A percentile compares a stretch with the other conserved stretches of the same genome.
Conservation (phyloP, 2,113 vertebrate species). For the Alexandromys fortis region DNA sequence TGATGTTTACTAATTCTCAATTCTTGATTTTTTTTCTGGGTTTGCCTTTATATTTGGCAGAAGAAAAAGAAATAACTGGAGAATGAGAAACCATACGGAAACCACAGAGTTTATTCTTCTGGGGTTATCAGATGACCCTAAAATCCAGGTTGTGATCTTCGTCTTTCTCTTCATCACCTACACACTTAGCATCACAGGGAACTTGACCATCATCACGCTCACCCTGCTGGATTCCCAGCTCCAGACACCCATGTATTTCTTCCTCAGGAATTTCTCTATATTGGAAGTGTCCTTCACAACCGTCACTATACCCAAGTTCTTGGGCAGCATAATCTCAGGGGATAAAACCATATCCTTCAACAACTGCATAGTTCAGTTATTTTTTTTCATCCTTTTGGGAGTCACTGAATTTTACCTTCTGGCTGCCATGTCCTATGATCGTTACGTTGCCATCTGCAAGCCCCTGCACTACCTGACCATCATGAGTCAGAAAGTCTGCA, state of each 20-base stretch:
- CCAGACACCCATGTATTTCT: constrained; percentile 75
- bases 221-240: constrained; percentile 66
- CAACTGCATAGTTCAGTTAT: constrained; percentile 71
- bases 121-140: no score
- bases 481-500: constrained; percentile 59
- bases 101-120: no score
- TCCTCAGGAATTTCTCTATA: constrained; percentile 72
- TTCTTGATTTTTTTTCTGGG: no score
- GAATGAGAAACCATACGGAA: no score
- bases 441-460: constrained; percentile 70
- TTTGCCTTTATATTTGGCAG: no score
- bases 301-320: constrained; percentile 65
- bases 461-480: constrained; percentile 63
- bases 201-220: constrained; percentile 67
- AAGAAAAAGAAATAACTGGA: no score
- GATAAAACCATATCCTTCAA: constrained; percentile 67
- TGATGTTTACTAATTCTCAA: no score
- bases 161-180: constrained; percentile 54
- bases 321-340: constrained; percentile 61
- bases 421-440: constrained; percentile 76
- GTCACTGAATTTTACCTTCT: constrained; percentile 72
- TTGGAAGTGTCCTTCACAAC: constrained; percentile 73
- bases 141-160: no score
- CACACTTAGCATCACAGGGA: constrained; percentile 69
- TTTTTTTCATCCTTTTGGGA: constrained; percentile 67